These are phyloP conservation scores for Nephila pilipes DNA, from an alignment of 1,140 invertebrate species.

Conservation along the genomic window DNA sequence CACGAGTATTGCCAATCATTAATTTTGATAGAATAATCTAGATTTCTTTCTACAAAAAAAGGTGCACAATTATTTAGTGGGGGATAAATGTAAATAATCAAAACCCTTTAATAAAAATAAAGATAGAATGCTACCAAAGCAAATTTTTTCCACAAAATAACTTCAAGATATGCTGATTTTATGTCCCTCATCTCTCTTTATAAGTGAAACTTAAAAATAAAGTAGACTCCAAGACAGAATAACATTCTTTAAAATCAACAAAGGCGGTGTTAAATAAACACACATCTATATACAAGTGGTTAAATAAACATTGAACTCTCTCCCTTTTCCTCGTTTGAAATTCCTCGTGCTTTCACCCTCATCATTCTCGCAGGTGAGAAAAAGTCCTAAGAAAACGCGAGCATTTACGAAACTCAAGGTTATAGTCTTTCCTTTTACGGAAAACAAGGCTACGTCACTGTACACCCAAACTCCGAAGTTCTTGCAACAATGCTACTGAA, in stretches of 20 bases:
- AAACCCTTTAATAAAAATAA: too few species aligned
- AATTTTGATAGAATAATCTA: too few species aligned
- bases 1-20: too few species aligned
- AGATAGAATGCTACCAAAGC: too few species aligned
- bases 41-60: too few species aligned
- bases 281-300: background rate
- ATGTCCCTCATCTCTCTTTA: too few species aligned
- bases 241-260: background rate
- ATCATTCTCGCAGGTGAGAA: background rate
- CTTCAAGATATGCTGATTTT: too few species aligned
- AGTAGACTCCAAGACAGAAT: background rate
- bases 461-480: conserved; percentile 33
- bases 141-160: too few species aligned
- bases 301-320: background rate
- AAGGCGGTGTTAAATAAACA: background rate
- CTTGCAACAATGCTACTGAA: conserved; percentile 20
- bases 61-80: too few species aligned
- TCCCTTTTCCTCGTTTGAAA: background rate
- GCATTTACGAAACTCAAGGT: conserved; percentile 65
- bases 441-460: conserved; percentile 62
- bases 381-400: background rate
- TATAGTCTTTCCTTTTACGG: conserved; percentile 64
- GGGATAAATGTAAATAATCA: too few species aligned
- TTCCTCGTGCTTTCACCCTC: background rate
- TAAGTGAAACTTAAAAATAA: background rate